Percentiles rank a stretch among this genome's conserved stretches.
Evolutionary conservation across 2,888 invertebrate species (phyloP).

Genomic region (Drosophila picticornis): DNA sequence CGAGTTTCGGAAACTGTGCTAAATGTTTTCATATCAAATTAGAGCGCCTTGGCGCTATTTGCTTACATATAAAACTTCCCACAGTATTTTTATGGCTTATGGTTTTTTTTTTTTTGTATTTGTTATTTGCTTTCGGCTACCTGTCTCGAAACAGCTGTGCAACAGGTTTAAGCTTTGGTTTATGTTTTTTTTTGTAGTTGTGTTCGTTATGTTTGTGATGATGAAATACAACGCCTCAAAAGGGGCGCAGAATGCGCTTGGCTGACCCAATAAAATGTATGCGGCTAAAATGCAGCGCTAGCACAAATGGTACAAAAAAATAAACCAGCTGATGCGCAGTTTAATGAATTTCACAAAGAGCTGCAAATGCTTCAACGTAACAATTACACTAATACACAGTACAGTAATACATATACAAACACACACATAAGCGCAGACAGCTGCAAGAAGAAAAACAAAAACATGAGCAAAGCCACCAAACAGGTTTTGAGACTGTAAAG

Average conservation of each 20-base stretch:
- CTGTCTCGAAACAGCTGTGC: slow-evolving; percentile 51
- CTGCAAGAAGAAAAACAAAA: slow-evolving; percentile 78
- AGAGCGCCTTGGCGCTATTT: slow-evolving; percentile 64
- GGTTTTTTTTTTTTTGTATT: slow-evolving; percentile 1
- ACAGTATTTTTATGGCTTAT: slow-evolving; percentile 43
- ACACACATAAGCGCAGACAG: slow-evolving; percentile 53
- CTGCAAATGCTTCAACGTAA: slow-evolving; percentile 53
- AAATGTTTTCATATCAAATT: slow-evolving; percentile 71
- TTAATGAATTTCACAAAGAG: slow-evolving; percentile 66
- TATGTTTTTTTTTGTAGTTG: slow-evolving; percentile 7
- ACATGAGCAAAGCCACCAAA: slow-evolving; percentile 66
- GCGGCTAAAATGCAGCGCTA: slow-evolving; percentile 56
- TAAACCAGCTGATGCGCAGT: slow-evolving; percentile 74
- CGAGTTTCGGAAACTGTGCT: slow-evolving; percentile 63
- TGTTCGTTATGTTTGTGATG: slow-evolving; percentile 30
- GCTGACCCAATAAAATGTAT: slow-evolving; percentile 69
- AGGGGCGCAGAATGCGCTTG: slow-evolving; percentile 40
- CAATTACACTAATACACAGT: slow-evolving; percentile 28
- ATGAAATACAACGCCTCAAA: slow-evolving; percentile 50
- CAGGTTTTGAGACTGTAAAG: slow-evolving; percentile 50
- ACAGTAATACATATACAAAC: not conserved
- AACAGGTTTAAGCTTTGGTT: slow-evolving; percentile 42
- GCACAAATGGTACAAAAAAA: slow-evolving; percentile 37
- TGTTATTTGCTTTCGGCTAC: slow-evolving; percentile 1
- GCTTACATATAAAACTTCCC: slow-evolving; percentile 65